Evolutionary conservation across 2,113 vertebrate genomes (phyloP).

Genomic region (Callipepla squamata): DNA sequence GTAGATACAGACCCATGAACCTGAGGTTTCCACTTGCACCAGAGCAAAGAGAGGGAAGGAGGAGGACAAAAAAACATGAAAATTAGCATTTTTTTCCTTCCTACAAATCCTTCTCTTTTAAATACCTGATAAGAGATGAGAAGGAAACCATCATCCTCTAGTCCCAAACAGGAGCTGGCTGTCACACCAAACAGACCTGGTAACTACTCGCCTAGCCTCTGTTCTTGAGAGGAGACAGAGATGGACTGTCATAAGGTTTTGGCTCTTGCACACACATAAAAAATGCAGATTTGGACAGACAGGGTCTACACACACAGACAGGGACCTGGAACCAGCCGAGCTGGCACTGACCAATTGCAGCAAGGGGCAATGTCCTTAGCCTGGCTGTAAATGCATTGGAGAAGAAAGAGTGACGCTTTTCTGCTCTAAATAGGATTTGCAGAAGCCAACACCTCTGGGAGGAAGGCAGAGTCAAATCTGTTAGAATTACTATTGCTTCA

Average conservation of each 20-base stretch:
- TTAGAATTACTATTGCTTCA: background rate
- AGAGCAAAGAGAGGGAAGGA: background rate
- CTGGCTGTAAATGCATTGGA: background rate
- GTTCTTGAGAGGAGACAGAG: background rate
- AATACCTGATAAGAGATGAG: background rate
- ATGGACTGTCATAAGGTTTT: constrained; percentile 5
- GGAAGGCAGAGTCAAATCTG: background rate
- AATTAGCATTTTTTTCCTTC: background rate
- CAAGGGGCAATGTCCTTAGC: constrained; percentile 29
- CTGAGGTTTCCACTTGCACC: background rate
- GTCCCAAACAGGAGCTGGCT: constrained; percentile 53
- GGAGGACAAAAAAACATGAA: background rate
- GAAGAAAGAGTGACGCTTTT: background rate
- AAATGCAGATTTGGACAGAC: background rate
- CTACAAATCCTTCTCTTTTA: background rate
- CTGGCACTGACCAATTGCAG: background rate
- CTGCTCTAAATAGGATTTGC: background rate
- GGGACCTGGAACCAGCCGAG: background rate
- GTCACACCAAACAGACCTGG: background rate
- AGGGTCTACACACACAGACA: background rate
- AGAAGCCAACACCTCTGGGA: background rate
- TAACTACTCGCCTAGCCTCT: background rate
- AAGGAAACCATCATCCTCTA: background rate
- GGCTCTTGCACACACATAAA: background rate
- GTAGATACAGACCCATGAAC: background rate